These are phyloP conservation scores for Amyelois transitella DNA, from an alignment of 1,140 invertebrate genomes.

Conservation along the genomic window DNA sequence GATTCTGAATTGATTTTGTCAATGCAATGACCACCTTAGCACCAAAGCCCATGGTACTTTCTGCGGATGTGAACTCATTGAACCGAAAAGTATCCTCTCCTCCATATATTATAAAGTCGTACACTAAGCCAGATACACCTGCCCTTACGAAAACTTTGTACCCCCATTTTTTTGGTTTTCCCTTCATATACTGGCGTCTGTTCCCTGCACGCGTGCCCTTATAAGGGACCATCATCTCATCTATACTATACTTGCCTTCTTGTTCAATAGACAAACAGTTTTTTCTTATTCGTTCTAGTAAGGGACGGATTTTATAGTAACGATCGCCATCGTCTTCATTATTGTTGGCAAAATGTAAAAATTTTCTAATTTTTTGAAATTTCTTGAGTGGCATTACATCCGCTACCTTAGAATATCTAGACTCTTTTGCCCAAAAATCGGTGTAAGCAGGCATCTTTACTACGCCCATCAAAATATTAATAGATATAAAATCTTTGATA, in stretches of 20 bases:
- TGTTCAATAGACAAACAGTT: slow-evolving; percentile 24
- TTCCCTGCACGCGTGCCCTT: slow-evolving; percentile 48
- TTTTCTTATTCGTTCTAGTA: slow-evolving; percentile 22
- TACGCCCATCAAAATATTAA: background rate
- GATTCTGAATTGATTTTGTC: slow-evolving; percentile 18
- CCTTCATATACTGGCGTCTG: slow-evolving; percentile 31
- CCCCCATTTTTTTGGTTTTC: slow-evolving; percentile 39
- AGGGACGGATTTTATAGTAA: slow-evolving; percentile 11
- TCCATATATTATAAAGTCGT: slow-evolving; percentile 54
- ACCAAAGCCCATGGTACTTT: slow-evolving; percentile 24
- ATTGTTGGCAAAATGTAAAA: background rate
- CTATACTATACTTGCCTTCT: slow-evolving; percentile 12
- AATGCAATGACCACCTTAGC: slow-evolving; percentile 24
- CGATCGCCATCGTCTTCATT: background rate
- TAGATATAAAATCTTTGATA: slow-evolving; percentile 15
- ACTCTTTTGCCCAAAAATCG: slow-evolving; percentile 17
- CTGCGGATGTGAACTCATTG: slow-evolving; percentile 20
- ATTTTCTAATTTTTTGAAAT: slow-evolving; percentile 8
- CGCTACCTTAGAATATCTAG: slow-evolving; percentile 11
- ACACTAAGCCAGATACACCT: slow-evolving; percentile 31
- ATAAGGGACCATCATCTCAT: slow-evolving; percentile 58
- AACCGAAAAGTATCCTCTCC: slow-evolving; percentile 27
- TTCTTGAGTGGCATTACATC: slow-evolving; percentile 17
- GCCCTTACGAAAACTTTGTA: slow-evolving; percentile 54
- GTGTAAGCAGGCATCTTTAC: slow-evolving; percentile 14